Evolutionary conservation across 2,113 vertebrate genomes (phyloP).

Genomic region (Probosciger aterrimus): DNA sequence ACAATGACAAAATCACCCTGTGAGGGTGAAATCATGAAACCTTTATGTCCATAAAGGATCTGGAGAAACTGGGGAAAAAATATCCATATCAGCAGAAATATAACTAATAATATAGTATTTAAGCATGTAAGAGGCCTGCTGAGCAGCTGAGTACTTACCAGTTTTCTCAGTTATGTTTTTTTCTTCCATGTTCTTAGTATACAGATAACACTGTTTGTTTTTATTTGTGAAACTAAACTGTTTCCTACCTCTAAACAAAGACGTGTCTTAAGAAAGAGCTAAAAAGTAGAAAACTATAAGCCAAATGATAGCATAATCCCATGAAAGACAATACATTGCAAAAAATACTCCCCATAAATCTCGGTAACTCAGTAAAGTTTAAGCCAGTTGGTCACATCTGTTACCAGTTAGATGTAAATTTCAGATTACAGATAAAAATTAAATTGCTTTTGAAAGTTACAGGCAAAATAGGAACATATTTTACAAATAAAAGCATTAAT

Average conservation of each 20-base stretch:
- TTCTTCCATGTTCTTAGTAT: background rate
- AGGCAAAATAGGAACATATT: slow-evolving; percentile 64
- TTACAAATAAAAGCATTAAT: slow-evolving; percentile 67
- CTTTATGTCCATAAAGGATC: background rate
- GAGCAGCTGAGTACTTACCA: background rate
- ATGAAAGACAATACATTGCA: slow-evolving; percentile 63
- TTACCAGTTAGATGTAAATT: slow-evolving; percentile 74
- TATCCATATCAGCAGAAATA: background rate
- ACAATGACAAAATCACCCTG: background rate
- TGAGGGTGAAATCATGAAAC: background rate
- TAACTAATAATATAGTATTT: background rate
- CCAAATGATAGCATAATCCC: slow-evolving; percentile 57
- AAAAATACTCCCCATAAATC: slow-evolving; percentile 65
- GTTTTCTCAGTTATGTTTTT: background rate
- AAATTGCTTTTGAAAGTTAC: slow-evolving; percentile 70
- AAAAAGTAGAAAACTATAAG: slow-evolving; percentile 69
- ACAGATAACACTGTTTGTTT: background rate
- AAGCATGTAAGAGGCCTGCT: background rate
- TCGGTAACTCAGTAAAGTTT: slow-evolving; percentile 57
- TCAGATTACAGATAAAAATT: slow-evolving; percentile 72
- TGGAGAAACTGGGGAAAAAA: background rate
- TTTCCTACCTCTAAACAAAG: slow-evolving; percentile 29
- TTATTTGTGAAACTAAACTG: background rate
- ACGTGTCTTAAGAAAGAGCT: slow-evolving; percentile 49
- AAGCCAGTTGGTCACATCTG: slow-evolving; percentile 74